Evolutionary conservation across 2,797 vertebrate genomes (phyloP), one percentile per base, ranked within the genome.

Genomic region (Echiichthys vipera): DNA sequence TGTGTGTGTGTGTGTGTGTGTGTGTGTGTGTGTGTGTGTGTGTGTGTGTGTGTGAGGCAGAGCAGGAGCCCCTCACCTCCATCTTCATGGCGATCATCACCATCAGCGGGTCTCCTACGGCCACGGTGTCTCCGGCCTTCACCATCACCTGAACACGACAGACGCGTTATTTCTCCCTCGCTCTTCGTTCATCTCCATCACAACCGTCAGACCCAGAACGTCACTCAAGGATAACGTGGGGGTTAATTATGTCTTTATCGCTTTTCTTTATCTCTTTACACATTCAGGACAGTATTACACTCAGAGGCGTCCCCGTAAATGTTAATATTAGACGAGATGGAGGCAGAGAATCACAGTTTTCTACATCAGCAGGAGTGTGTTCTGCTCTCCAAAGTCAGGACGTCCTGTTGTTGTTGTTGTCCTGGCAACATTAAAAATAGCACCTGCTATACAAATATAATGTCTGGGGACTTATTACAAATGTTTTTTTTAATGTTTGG

Each of bases 21-120:
- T 20, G 66, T 61, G 25, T 18, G 25, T 27, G 13, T 14, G 63
- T 15, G 13, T n/a, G 64, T 54, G n/a, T 2, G 61, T 20, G 5
- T 3, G 13, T 8, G 10, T 24, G 53, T 40, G 36, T 13, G 36
- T 46, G 18, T 13, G 36, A n/a, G 47, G 17, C 6, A 12, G 13
- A 51, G 49, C 18, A 4, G 17, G 24, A 24, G 9, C 18, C 29
- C 14, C 95, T 92, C 74, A 98, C 98, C 96, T 99, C 98, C 98
- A 99, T 99, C 92, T 99, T 99, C 98, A 99, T 99, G 73, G 98
- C 97, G 30, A 95, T 97, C 98, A 99, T 99, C 58, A 99, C 96
- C 95, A 99, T 93, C 12, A 99, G 91, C 3, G 97, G 88, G 69
- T 98, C 98, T 88, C 98, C 97, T 34, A 86, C 84, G 57, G 94